phyloP scores from a whole-genome alignment of 2,888 invertebrate genomes.

The Apamea monoglypha region DNA sequence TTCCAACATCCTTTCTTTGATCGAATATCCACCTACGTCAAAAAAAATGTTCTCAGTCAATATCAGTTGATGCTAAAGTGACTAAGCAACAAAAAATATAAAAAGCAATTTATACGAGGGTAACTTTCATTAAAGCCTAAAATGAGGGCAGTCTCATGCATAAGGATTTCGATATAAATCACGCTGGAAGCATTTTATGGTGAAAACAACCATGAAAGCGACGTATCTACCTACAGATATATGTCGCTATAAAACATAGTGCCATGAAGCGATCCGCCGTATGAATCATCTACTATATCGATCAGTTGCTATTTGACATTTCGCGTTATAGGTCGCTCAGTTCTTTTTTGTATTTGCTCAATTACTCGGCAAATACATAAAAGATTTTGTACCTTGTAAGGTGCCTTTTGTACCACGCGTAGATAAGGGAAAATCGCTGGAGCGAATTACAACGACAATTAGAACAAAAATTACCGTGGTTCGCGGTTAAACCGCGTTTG shows the following conservation, averaged over 20 bases:
- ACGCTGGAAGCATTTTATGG: constrained; percentile 49
- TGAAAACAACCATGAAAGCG: constrained; percentile 44
- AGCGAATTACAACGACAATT: constrained; percentile 6
- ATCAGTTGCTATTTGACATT: constrained; percentile 68
- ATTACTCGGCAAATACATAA: constrained; percentile 36
- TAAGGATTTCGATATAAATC: constrained; percentile 55
- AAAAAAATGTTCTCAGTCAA: not conserved
- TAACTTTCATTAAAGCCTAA: constrained; percentile 33
- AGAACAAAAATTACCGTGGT: not conserved
- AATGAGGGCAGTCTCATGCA: constrained; percentile 42
- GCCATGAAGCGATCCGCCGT: constrained; percentile 9
- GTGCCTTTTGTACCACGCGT: not conserved
- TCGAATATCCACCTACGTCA: not conserved
- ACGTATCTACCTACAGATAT: not conserved
- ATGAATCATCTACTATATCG: constrained; percentile 69
- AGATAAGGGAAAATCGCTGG: constrained; percentile 31
- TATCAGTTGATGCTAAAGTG: not conserved
- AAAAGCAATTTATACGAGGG: constrained; percentile 14
- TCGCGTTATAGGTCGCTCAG: constrained; percentile 66
- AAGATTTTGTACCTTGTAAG: constrained; percentile 7
- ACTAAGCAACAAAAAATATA: constrained; percentile 13
- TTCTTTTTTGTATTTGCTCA: constrained; percentile 25
- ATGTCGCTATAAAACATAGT: constrained; percentile 44
- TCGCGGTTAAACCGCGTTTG: not conserved
- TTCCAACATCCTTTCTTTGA: constrained; percentile 7